Evolutionary conservation across 2,888 invertebrate species (phyloP).

Genomic region (Plebejus melissa): DNA sequence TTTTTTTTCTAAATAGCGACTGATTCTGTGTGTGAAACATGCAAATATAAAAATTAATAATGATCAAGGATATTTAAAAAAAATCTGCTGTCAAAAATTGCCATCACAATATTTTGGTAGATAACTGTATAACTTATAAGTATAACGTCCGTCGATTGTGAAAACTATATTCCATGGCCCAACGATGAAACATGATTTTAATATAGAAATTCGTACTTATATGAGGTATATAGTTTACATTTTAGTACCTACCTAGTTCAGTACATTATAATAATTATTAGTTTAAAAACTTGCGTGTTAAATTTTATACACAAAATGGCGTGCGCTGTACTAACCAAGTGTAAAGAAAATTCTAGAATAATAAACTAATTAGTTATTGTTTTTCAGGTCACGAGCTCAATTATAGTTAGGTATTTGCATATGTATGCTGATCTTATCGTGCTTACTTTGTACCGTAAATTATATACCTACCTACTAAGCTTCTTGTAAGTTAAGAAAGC

Average conservation of each 20-base stretch:
- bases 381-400: slow-evolving; percentile 24
- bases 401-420: slow-evolving; percentile 7
- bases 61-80: no score
- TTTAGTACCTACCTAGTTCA: not conserved
- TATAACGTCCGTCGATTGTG: no score
- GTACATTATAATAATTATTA: not conserved
- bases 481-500: no score
- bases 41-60: no score
- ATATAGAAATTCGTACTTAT: no score
- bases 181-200: not conserved
- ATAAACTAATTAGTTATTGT: slow-evolving; percentile 23
- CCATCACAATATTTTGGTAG: no score
- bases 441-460: not conserved
- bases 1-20: no score
- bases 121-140: no score
- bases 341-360: slow-evolving; percentile 24
- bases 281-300: slow-evolving; percentile 18
- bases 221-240: not conserved
- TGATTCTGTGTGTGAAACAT: no score
- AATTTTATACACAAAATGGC: not conserved
- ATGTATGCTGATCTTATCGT: slow-evolving; percentile 12
- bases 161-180: no score
- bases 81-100: no score
- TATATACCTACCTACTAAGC: not conserved
- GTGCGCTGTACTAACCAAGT: not conserved